A percentile compares a stretch with the other conserved stretches of the same genome.
Evolutionary conservation across 2,797 vertebrate species (phyloP).

Genomic region (Podarcis lilfordi): DNA sequence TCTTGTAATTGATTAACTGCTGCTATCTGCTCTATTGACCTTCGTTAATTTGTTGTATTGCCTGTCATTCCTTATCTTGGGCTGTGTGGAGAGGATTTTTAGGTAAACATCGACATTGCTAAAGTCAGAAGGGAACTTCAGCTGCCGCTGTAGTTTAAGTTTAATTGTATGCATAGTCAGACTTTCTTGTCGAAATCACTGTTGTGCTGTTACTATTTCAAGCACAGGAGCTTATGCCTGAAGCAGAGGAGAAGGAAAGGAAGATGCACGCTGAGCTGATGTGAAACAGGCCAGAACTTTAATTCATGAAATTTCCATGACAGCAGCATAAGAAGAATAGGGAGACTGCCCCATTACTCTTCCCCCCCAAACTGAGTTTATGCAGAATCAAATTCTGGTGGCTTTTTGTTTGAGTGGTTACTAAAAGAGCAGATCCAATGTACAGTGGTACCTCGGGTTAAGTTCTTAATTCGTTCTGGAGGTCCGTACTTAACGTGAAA

Average conservation of each 20-base stretch:
- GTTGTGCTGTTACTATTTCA: fast-evolving
- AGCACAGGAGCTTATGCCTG: neutral
- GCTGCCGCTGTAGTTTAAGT: conserved; percentile 51
- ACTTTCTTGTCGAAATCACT: conserved; percentile 23
- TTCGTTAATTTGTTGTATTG: conserved; percentile 73
- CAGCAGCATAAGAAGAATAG: neutral
- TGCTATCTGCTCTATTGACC: conserved; percentile 73
- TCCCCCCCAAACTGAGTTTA: neutral
- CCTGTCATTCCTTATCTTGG: conserved; percentile 73
- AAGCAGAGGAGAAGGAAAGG: neutral
- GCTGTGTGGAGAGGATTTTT: conserved; percentile 33
- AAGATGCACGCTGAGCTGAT: fast-evolving
- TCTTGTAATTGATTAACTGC: conserved; percentile 73
- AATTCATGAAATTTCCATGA: neutral
- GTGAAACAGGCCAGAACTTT: neutral
- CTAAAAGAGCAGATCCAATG: neutral
- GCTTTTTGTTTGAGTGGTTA: neutral
- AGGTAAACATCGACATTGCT: conserved; percentile 66
- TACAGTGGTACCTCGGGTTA: neutral
- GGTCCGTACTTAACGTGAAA: too few species aligned
- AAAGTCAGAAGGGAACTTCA: conserved; percentile 45
- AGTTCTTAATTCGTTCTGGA: too few species aligned
- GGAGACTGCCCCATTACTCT: too few species aligned
- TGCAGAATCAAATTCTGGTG: neutral
- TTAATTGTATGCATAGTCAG: conserved; percentile 31